These are phyloP conservation scores for Nemapogon koenigi DNA, from an alignment of 2,888 invertebrate genomes.

Conservation along the genomic window DNA sequence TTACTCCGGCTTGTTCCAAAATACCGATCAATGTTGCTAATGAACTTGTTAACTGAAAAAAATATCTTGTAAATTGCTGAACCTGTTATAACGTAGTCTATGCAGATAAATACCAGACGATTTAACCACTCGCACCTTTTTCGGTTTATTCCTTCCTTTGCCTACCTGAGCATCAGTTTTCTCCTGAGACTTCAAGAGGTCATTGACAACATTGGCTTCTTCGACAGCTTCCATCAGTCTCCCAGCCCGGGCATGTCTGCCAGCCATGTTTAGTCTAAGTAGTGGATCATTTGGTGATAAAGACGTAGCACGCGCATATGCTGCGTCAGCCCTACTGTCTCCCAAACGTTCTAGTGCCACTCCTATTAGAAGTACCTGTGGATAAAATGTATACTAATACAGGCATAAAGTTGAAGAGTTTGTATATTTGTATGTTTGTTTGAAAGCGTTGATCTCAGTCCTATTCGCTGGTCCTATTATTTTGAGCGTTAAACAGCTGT, in stretches of 20 bases:
- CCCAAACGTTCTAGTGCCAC: constrained; percentile 44
- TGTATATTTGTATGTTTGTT: too few relatives aligned
- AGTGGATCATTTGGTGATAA: constrained; percentile 38
- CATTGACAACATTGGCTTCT: constrained; percentile 28
- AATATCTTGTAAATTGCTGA: background rate
- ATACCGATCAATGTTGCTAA: constrained; percentile 29
- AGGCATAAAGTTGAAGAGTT: too few relatives aligned
- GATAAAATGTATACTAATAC: background rate
- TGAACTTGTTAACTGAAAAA: constrained; percentile 35
- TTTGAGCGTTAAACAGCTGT: too few relatives aligned
- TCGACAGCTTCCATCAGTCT: constrained; percentile 28
- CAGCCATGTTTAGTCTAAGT: constrained; percentile 42
- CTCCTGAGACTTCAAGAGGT: constrained; percentile 27
- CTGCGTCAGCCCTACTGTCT: constrained; percentile 43
- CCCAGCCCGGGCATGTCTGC: constrained; percentile 36
- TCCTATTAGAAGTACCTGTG: constrained; percentile 43
- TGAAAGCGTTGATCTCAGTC: constrained; percentile 2
- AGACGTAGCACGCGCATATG: constrained; percentile 33
- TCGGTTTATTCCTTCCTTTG: too few relatives aligned
- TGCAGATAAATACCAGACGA: background rate
- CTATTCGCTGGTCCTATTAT: too few relatives aligned
- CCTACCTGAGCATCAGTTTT: constrained; percentile 36
- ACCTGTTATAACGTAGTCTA: background rate
- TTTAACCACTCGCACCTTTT: too few relatives aligned
- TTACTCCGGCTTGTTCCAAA: constrained; percentile 33